Percentiles rank a stretch among this genome's conserved stretches.
Evolutionary conservation across 2,888 invertebrate genomes (phyloP).

Genomic region (Labia minor): DNA sequence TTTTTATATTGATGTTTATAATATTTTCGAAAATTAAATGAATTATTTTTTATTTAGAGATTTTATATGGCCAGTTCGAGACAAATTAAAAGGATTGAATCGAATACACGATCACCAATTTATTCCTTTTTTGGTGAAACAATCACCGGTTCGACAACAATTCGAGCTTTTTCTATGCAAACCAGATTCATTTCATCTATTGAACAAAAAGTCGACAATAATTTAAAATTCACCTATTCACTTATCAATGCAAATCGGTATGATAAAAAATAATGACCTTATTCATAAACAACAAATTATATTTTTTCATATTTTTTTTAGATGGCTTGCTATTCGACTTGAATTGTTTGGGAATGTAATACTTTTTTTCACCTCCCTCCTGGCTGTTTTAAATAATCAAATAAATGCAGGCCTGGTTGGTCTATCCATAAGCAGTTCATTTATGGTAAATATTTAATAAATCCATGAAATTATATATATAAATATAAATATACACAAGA

Average conservation of each 20-base stretch:
- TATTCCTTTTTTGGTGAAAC: slow-evolving; percentile 47
- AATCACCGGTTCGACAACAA: slow-evolving; percentile 20
- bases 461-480: too few species aligned
- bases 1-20: slow-evolving; percentile 18
- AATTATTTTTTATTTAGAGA: slow-evolving; percentile 26
- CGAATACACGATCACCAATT: slow-evolving; percentile 44
- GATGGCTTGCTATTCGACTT: not conserved
- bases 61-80: slow-evolving; percentile 45
- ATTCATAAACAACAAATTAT: slow-evolving; percentile 27
- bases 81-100: slow-evolving; percentile 44
- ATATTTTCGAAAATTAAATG: too few species aligned
- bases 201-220: not conserved
- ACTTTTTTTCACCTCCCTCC: not conserved
- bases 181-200: not conserved
- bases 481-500: too few species aligned
- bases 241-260: not conserved
- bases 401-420: not conserved
- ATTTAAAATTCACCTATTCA: not conserved
- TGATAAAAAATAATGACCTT: too few species aligned
- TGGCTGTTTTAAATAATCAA: not conserved
- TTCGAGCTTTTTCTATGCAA: not conserved
- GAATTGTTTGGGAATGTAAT: not conserved
- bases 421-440: not conserved
- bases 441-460: not conserved
- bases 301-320: not conserved